phyloP scores from a whole-genome alignment of 2,113 vertebrate species.

The Camarhynchus parvulus region DNA sequence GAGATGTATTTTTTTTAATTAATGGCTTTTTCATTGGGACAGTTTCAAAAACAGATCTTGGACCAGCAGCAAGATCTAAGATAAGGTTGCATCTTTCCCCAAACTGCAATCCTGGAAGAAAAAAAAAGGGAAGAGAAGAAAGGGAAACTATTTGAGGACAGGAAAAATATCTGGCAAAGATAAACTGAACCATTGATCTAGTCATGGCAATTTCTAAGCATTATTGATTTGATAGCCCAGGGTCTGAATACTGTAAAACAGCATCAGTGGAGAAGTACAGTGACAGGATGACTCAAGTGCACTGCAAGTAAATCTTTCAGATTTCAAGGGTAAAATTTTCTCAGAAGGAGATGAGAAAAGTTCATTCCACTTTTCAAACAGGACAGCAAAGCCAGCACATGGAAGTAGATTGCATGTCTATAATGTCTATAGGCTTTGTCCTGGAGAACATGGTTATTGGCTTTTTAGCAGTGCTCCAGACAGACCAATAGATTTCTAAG shows the following conservation, averaged over 20 bases:
- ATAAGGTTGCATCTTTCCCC: not conserved
- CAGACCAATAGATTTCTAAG: not conserved
- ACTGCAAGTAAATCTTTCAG: not conserved
- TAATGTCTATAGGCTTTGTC: not conserved
- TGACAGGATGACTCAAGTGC: not conserved
- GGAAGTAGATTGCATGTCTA: not conserved
- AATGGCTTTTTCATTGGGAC: not conserved
- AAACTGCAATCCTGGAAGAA: not conserved
- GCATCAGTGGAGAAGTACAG: not conserved
- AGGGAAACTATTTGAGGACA: not conserved
- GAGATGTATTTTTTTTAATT: not conserved
- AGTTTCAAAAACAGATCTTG: not conserved
- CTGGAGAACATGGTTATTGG: not conserved
- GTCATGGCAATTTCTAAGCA: not conserved
- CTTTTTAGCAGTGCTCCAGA: not conserved
- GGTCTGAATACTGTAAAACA: not conserved
- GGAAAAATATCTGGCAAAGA: not conserved
- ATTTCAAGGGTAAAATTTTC: not conserved
- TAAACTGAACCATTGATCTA: conserved; percentile 11
- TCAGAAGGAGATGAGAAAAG: not conserved
- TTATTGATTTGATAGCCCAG: conserved; percentile 19
- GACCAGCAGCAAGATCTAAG: not conserved
- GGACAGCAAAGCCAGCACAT: not conserved
- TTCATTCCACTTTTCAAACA: not conserved
- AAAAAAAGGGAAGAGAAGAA: not conserved